These are phyloP conservation scores for Eugnorisma glareosa DNA, from an alignment of 2,888 invertebrate species.

Conservation along the genomic window DNA sequence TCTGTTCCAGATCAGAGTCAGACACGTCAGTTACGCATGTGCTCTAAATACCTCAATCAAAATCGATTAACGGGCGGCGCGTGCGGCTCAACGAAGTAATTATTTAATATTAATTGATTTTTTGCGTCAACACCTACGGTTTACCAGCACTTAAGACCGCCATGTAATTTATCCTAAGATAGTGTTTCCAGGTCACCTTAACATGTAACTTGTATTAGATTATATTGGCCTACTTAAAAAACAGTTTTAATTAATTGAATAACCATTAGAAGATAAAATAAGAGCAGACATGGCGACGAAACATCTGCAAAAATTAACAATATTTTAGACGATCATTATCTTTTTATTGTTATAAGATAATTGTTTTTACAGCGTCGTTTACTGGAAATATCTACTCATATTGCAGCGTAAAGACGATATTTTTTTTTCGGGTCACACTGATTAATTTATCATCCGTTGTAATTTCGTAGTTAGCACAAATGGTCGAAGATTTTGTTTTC, in stretches of 20 bases:
- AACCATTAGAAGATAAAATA: constrained; percentile 4
- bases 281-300: constrained; percentile 16
- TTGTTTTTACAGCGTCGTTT: constrained; percentile 46
- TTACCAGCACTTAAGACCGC: constrained; percentile 48
- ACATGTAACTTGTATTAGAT: background rate
- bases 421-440: background rate
- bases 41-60: constrained; percentile 62
- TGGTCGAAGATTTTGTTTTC: background rate
- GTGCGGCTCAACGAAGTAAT: constrained; percentile 46
- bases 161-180: constrained; percentile 31
- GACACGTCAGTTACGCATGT: constrained; percentile 23
- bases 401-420: background rate
- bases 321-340: constrained; percentile 20
- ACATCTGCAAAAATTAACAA: constrained; percentile 49
- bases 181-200: constrained; percentile 7
- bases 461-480: background rate
- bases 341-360: constrained; percentile 39
- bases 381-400: background rate
- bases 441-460: background rate
- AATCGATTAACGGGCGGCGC: constrained; percentile 56
- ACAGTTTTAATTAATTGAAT: background rate
- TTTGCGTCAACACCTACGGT: constrained; percentile 51
- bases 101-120: constrained; percentile 60
- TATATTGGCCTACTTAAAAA: constrained; percentile 10
- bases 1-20: background rate